Conservation (phyloP, 2,797 vertebrate species). For the Chaenodraco wilsoni region DNA sequence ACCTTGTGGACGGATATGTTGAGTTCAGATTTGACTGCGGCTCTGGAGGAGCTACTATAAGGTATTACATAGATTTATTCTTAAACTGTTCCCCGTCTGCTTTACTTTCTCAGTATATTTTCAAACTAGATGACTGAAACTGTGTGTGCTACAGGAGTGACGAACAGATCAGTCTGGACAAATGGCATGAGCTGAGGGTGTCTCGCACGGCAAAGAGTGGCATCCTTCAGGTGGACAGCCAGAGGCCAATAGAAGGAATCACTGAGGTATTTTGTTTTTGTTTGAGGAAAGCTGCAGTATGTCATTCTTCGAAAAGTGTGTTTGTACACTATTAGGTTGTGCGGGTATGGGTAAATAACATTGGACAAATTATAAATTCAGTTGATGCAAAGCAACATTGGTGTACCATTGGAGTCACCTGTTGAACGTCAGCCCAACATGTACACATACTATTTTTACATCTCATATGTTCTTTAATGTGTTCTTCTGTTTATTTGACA, state of each 20-base stretch:
- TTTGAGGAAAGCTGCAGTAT: neutral
- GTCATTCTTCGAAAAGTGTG: neutral
- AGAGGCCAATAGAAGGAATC: constrained; percentile 89
- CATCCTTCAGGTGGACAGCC: constrained; percentile 93
- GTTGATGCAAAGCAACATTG: neutral
- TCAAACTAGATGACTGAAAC: neutral
- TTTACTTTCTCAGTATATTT: neutral
- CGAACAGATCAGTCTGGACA: constrained; percentile 85
- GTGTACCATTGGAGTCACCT: neutral
- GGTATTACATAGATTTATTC: constrained; percentile 74
- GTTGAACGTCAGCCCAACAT: neutral
- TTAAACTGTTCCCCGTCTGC: neutral
- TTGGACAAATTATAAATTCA: neutral
- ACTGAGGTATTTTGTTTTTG: constrained; percentile 85
- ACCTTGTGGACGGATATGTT: constrained; percentile 85
- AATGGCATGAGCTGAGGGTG: constrained; percentile 92
- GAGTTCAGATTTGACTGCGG: constrained; percentile 98
- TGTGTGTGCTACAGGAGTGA: constrained; percentile 84
- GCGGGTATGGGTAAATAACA: neutral
- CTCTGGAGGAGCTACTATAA: constrained; percentile 91
- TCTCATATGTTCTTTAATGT: neutral
- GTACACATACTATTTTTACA: neutral
- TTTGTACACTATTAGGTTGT: neutral
- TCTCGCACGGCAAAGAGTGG: constrained; percentile 95
- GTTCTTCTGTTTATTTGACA: neutral